Evolutionary conservation across 2,888 invertebrate species (phyloP), one percentile per base, ranked within the genome.

Genomic region (Xanthorhoe designata): DNA sequence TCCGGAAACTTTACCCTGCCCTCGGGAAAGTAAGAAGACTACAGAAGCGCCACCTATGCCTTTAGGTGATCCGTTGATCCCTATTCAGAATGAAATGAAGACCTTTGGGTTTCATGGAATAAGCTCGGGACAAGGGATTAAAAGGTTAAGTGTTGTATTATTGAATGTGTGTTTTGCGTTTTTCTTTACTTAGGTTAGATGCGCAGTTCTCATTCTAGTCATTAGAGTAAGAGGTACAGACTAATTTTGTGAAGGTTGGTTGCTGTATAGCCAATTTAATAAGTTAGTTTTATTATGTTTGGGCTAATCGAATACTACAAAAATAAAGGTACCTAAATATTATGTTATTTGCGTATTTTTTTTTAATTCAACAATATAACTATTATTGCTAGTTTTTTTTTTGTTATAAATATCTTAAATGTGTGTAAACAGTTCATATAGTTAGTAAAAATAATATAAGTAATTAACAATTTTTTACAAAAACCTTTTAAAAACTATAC

Each of bases 71-170:
- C 90, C 91, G 38, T 82, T 91, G 35, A 90, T 91, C 76, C 92
- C 92, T 56, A 81, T 92, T 49, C 92, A 91, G 73, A 92, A 92
- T 74, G 92, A 92, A 81, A 93, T 92, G 92, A 92, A 92, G 79
- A 91, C 88, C 15, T 92, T 84, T 75, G 84, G 91, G 77, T 91
- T 87, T 79, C 87, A 88, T 57, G 92, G 88, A 72, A 82, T 83
- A 67, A 91, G 85, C 75, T 79, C 83, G 42, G 85, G 82, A 50
- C 70, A 76, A 56, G 75, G 70, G 56, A 69, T 71, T 54, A 74
- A 71, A 53, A 76, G 72, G 70, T 75, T 73, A 67, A 77, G 75
- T 47, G 72, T 85, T 68, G 72, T 85, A 47, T 78, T 88, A 83
- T 89, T 85, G 84, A 80, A 82, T 81, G 71, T 82, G 66, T 86